Base-by-base conservation (phyloP, 2,113 vertebrate species). In the Embiotoca jacksoni region DNA sequence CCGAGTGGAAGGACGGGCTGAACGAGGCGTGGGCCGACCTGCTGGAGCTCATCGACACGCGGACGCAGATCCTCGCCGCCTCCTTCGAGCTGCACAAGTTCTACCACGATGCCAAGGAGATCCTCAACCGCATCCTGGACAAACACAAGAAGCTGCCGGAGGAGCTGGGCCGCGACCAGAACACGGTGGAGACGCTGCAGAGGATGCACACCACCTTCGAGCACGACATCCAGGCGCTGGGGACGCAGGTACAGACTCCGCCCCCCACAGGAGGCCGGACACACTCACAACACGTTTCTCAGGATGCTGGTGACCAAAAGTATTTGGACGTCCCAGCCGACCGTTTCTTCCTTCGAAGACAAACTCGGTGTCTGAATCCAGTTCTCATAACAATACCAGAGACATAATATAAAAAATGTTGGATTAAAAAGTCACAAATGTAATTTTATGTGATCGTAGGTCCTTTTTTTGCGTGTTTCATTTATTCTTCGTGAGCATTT, bases 21-120 rank as follows among this genome's bases (percentile, higher is more conserved):
- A 99, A 99, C 13, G 98, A 99, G 91, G 98, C 98, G 33, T 99
- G 98, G 98, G 98, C 98, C 0, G 98, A 99, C 89, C 97, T 99
- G 55, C 94, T 99, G 90, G 98, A 99, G 93, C 96, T 99, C 88
- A 98, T 99, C 15, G 98, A 99, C 94, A 99, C 98, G 0, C 94
- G 98, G 80, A 99, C 98, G 3, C 98, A 99, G 93, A 99, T 99
- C 82, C 95, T 99, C 0, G 97, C 97, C 0, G 98, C 98, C 83
- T 99, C 98, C 78, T 98, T 95, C 0, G 98, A 99, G 95, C 96
- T 99, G 64, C 98, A 99, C 92, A 97, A 97, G 89, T 99, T 99
- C 93, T 98, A 99, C 91, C 97, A 99, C 0, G 98, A 99, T 63
- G 97, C 97, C 90, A 98, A 98, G 92, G 97, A 99, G 92, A 96